Conservation (phyloP, 2,888 invertebrate species). For the Agrenia bidenticulata region DNA sequence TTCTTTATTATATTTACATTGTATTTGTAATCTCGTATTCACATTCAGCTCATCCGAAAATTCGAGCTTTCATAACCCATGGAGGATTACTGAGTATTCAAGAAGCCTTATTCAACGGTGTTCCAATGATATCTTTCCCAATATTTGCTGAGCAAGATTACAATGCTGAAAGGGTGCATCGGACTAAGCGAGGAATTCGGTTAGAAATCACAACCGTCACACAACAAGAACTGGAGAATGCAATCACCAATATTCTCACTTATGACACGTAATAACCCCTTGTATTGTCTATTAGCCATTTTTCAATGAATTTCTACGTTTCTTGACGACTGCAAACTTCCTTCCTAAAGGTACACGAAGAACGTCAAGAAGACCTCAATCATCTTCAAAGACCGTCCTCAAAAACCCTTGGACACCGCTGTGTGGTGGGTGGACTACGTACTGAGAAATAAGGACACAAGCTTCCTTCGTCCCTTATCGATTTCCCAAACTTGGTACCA, state of each 20-base stretch:
- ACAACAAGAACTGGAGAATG: slow-evolving; percentile 26
- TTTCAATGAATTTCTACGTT: background rate
- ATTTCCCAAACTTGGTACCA: slow-evolving; percentile 35
- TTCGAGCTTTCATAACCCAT: slow-evolving; percentile 42
- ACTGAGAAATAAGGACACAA: slow-evolving; percentile 35
- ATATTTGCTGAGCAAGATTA: slow-evolving; percentile 45
- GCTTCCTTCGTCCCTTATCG: slow-evolving; percentile 27
- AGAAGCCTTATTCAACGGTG: slow-evolving; percentile 36
- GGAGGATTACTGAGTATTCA: slow-evolving; percentile 42
- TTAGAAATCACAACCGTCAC: slow-evolving; percentile 36
- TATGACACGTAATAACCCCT: slow-evolving; percentile 25
- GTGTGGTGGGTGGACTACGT: slow-evolving; percentile 42
- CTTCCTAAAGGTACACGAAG: background rate
- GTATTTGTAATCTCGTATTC: too few relatives aligned
- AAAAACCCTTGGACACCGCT: slow-evolving; percentile 40
- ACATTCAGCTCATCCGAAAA: slow-evolving; percentile 39
- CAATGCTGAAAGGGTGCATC: slow-evolving; percentile 39
- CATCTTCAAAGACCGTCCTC: slow-evolving; percentile 36
- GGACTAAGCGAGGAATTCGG: slow-evolving; percentile 38
- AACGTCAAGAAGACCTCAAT: slow-evolving; percentile 20
- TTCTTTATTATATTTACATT: too few relatives aligned
- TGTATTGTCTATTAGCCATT: background rate
- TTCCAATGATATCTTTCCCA: slow-evolving; percentile 42
- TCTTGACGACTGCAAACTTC: background rate
- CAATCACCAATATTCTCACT: slow-evolving; percentile 31